Conservation (phyloP, 1,140 invertebrate species). For the Dendroctonus ponderosae region DNA sequence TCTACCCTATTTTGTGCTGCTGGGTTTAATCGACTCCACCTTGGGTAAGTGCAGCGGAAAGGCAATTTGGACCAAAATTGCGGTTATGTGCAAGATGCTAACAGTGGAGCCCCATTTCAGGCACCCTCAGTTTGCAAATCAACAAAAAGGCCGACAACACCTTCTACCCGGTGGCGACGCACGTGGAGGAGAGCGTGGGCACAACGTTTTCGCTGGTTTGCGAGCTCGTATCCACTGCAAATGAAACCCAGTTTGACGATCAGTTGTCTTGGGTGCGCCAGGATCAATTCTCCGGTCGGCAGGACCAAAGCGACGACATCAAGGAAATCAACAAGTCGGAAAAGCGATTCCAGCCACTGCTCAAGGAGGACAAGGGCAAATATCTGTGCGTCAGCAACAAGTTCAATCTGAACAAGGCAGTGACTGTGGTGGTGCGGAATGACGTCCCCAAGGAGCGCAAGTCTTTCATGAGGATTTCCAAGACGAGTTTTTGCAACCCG, state of each 20-base stretch:
- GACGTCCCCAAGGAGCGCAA: conserved; percentile 29
- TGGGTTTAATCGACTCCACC: conserved; percentile 7
- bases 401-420: conserved; percentile 41
- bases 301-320: conserved; percentile 19
- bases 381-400: conserved; percentile 47
- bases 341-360: conserved; percentile 43
- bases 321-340: conserved; percentile 42
- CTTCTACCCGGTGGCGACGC: conserved; percentile 35
- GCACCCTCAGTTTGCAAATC: conserved; percentile 41
- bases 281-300: conserved; percentile 17
- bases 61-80: not conserved
- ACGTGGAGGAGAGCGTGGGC: conserved; percentile 44
- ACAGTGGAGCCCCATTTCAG: conserved; percentile 22
- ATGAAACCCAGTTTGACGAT: conserved; percentile 40
- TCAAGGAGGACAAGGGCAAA: conserved; percentile 41
- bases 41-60: conserved; percentile 8
- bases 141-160: conserved; percentile 41
- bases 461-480: conserved; percentile 20
- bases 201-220: conserved; percentile 44
- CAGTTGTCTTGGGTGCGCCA: conserved; percentile 41
- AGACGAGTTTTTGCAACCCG: conserved; percentile 41
- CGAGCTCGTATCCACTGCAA: conserved; percentile 40
- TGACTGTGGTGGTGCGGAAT: conserved; percentile 39
- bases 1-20: conserved; percentile 10
- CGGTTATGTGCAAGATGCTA: not conserved